A percentile compares a stretch with the other conserved stretches of the same genome.
phyloP scores from a whole-genome alignment of 2,888 invertebrate species.

The Galerucella nymphaeae region DNA sequence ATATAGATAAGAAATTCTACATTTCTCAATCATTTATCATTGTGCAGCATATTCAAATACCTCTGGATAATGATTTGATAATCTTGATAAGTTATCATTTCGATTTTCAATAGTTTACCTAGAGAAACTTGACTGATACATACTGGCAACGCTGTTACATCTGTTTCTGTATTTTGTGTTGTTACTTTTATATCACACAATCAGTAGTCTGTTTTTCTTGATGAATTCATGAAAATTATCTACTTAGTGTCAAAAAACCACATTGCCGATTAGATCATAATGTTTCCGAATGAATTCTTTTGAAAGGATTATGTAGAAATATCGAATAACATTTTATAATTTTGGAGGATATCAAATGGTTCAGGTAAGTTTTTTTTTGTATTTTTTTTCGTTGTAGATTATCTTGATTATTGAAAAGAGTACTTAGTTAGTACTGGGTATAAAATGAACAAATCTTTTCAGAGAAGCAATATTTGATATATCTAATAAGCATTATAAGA shows the following conservation, averaged over 20 bases:
- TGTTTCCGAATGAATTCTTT: background rate
- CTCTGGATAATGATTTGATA: too few species aligned
- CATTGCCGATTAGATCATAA: background rate
- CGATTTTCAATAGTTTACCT: too few species aligned
- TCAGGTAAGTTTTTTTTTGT: constrained; percentile 17
- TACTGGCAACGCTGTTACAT: background rate
- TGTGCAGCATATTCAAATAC: too few species aligned
- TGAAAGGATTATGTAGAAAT: constrained; percentile 10
- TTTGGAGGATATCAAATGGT: constrained; percentile 24
- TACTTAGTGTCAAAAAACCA: background rate
- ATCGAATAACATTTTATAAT: background rate
- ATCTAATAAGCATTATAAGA: too few species aligned
- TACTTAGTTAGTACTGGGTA: background rate
- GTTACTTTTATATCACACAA: background rate
- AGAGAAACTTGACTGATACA: background rate
- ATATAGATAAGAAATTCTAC: too few species aligned
- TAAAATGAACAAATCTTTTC: too few species aligned
- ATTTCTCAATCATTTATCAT: too few species aligned
- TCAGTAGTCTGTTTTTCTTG: constrained; percentile 6
- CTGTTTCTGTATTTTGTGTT: background rate
- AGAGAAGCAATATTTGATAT: too few species aligned
- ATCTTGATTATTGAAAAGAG: background rate
- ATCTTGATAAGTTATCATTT: too few species aligned
- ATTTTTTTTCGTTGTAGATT: background rate
- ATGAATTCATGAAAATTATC: background rate